Base-by-base conservation (phyloP, 2,113 vertebrate genomes). In the Tor tambroides region DNA sequence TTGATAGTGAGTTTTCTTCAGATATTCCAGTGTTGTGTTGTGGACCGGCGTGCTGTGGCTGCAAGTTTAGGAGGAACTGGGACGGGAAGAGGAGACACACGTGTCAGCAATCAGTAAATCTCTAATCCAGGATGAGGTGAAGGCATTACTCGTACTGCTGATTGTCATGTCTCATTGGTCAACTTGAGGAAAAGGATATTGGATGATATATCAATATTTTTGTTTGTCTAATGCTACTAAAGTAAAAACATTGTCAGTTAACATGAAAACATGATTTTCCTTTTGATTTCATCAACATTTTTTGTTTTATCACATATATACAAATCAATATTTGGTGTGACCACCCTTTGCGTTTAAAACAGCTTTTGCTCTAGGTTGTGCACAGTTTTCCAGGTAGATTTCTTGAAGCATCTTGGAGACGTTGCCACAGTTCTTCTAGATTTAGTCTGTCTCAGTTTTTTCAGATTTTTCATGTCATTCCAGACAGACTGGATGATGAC, bases 101-200 rank as follows among this genome's bases (percentile, higher is more conserved):
- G 91, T 94, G 93, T 93, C 93, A 90, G 91, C 84, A 56, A 56
- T 93, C 89, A 91, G 93, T 96, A 96, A 97, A 95, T 96, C 97
- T 95, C 91, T 98, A 97, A 98, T 98, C 97, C 96, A 89, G 84
- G 92, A 94, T 1, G 28, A 93, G 87, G 88, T 90, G 90, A 83
- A 91, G 91, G 92, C 88, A 86, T 90, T 91, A 93, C 92, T 91
- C 89, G 91, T 87, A 89, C 92, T 87, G 82, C 90, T 96, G 97
- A 97, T 97, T 97, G 95, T 91, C 91, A 89, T 78, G 54, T 89
- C 88, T 85, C 87, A 88, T 82, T 59, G 91, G 93, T 94, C 90
- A 91, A 90, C 86, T 87, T 90, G 87, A 93, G 61, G 65, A 80
- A 89, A 91, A 69, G 85, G 71, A 69, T 80, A 74, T 80, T 59